phyloP scores from a whole-genome alignment of 2,113 vertebrate genomes.

The Peucedramus taeniatus region DNA sequence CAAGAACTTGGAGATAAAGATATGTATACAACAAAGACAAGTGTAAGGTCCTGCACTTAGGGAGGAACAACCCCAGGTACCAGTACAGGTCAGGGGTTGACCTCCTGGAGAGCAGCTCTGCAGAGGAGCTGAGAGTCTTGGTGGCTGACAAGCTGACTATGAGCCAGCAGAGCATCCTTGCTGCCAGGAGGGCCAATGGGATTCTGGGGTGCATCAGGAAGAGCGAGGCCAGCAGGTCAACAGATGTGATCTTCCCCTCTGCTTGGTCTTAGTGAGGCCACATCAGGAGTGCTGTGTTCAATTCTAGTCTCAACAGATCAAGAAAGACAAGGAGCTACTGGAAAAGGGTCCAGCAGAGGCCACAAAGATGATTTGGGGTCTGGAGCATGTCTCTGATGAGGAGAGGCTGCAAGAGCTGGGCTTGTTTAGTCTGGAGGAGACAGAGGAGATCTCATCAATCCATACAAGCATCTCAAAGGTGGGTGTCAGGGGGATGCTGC shows the following conservation, averaged over 20 bases:
- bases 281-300: not conserved
- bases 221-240: not conserved
- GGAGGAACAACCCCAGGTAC: not conserved
- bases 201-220: not conserved
- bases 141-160: not conserved
- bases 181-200: not conserved
- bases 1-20: not conserved
- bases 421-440: not conserved
- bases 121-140: not conserved
- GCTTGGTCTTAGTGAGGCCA: not conserved
- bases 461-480: not conserved
- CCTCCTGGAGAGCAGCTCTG: not conserved
- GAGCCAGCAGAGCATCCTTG: not conserved
- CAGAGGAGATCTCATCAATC: not conserved
- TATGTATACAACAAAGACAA: not conserved
- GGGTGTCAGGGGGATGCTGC: not conserved
- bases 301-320: not conserved
- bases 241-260: not conserved
- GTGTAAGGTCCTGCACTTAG: not conserved
- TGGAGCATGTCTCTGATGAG: not conserved
- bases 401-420: accelerated
- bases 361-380: not conserved
- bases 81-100: too few species aligned
- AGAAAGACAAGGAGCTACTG: not conserved
- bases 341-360: not conserved